These are phyloP conservation scores for Spea bombifrons DNA, from an alignment of 2,113 vertebrate species.

Conservation along the genomic window DNA sequence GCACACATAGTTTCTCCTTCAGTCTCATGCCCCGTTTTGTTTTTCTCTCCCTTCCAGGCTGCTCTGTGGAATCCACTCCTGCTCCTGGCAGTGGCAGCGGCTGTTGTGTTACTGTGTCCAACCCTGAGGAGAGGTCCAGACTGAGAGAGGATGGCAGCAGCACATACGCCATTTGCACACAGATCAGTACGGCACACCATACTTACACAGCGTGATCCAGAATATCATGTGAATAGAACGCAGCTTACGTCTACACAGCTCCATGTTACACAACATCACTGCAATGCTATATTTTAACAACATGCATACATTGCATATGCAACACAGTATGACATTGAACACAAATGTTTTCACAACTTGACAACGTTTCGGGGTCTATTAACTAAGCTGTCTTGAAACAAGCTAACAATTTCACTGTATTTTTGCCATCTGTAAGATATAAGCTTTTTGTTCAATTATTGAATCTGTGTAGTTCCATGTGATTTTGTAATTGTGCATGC, in stretches of 20 bases:
- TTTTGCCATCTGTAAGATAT: neutral
- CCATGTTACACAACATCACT: neutral
- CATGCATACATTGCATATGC: too few relatives aligned
- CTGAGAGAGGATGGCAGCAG: conserved; percentile 51
- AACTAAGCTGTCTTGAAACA: too few relatives aligned
- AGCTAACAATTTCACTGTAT: too few relatives aligned
- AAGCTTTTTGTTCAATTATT: neutral
- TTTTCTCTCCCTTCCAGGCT: conserved; percentile 43
- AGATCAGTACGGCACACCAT: neutral
- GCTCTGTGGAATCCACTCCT: conserved; percentile 64
- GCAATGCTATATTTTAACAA: too few relatives aligned
- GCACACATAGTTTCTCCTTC: neutral
- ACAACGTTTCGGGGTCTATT: too few relatives aligned
- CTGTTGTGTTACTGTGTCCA: conserved; percentile 65
- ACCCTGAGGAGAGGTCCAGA: conserved; percentile 59
- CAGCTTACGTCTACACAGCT: neutral
- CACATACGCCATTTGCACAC: neutral
- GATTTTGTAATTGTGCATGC: neutral
- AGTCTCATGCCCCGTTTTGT: neutral
- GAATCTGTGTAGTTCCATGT: neutral
- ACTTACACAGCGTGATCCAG: neutral
- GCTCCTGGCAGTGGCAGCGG: conserved; percentile 60
- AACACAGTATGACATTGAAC: neutral
- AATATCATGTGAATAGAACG: neutral
- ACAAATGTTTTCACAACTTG: neutral